Conservation (phyloP, 2,797 vertebrate species). For the Sebastes wilsoni region DNA sequence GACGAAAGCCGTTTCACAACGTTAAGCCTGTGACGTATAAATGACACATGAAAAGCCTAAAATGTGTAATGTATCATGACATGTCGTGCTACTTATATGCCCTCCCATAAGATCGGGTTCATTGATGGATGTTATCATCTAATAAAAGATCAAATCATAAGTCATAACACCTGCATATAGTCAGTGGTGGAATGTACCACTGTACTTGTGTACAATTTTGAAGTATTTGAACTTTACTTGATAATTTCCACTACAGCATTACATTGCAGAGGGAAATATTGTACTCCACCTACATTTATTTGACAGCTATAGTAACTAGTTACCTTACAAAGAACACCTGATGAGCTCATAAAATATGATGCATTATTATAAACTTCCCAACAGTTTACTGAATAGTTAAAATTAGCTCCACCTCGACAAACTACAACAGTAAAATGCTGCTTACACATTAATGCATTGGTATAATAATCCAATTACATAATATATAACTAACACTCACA, state of each 20-base stretch:
- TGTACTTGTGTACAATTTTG: background rate
- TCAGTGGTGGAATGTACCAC: background rate
- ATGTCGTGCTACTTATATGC: too few species aligned
- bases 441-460: background rate
- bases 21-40: too few species aligned
- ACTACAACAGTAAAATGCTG: background rate
- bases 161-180: background rate
- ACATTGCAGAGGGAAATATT: background rate
- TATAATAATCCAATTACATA: background rate
- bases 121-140: background rate
- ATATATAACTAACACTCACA: background rate
- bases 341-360: background rate
- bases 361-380: background rate
- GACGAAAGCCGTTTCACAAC: too few species aligned
- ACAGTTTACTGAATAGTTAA: background rate
- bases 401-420: background rate
- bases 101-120: too few species aligned
- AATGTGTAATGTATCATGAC: too few species aligned
- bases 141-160: background rate
- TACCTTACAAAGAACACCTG: background rate
- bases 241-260: background rate
- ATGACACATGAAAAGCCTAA: too few species aligned
- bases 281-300: background rate
- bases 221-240: background rate
- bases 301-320: background rate